phyloP scores from a whole-genome alignment of 2,888 invertebrate species.

The Ectemnius lituratus region DNA sequence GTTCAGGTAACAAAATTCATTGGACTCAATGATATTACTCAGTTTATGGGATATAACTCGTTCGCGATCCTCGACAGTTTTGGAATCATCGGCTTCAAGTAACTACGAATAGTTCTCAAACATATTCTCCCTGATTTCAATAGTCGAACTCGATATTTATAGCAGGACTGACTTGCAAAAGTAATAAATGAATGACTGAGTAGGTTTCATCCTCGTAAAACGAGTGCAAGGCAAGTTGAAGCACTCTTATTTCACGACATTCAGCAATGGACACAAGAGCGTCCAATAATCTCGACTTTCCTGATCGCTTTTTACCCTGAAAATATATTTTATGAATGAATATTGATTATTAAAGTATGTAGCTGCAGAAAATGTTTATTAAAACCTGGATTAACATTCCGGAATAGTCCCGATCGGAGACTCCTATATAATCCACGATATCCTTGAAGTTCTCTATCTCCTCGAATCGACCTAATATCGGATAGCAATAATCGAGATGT shows the following conservation, averaged over 20 bases:
- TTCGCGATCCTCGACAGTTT: constrained; percentile 68
- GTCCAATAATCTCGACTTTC: constrained; percentile 81
- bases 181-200: constrained; percentile 53
- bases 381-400: constrained; percentile 79
- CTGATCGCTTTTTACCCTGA: constrained; percentile 79
- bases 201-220: constrained; percentile 54
- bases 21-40: constrained; percentile 66
- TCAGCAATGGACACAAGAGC: constrained; percentile 74
- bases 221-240: constrained; percentile 50
- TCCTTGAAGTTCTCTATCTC: constrained; percentile 78
- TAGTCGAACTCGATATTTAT: too few species aligned
- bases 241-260: constrained; percentile 51
- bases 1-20: constrained; percentile 81
- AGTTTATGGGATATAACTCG: constrained; percentile 76
- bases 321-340: not conserved
- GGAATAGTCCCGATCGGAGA: constrained; percentile 75
- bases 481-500: constrained; percentile 59
- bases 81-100: constrained; percentile 51
- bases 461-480: constrained; percentile 78
- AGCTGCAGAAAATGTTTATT: not conserved
- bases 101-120: constrained; percentile 20
- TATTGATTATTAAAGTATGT: too few species aligned
- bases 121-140: too few species aligned
- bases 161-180: constrained; percentile 56
- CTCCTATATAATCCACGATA: constrained; percentile 65